Evolutionary conservation across 92 coral and sea anemone genomes (phyloP), one percentile per base, ranked within the genome.

Genomic region (Parazoanthus darwini): DNA sequence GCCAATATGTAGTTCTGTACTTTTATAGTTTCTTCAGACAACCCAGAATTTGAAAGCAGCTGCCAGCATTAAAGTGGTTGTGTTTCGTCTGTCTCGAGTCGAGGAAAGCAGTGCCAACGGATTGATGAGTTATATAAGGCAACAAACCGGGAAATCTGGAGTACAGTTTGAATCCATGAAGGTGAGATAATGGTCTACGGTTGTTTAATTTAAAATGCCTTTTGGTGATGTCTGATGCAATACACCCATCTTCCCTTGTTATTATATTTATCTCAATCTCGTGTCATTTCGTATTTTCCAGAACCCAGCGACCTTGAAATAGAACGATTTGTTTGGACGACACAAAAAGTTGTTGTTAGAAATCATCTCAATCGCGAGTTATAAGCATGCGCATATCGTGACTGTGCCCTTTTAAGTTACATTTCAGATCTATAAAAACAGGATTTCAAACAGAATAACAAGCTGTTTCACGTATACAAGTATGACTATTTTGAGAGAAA

Each of bases 21-120:
- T 15, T 74, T 14, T 74, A 4, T 6, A 74, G 78, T 74, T 74
- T 74, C 44, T 74, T 11, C 78, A 35, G 20, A 74, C 78, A 74
- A 5, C 14, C 18, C 33, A 77, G 15, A 77, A 20, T 18, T 22
- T 77, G 13, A 77, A 39, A 8, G 81, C 72, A n/a, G 85, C 85
- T 0, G 65, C 85, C n/a, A 80, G 13, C 43, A 80, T 54, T 15
- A 80, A 56, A 33, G 85, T 56, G 14, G 85, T 58, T 51, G 85
- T 35, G 39, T 13, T 80, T 80, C 85, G 85, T 26, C 33, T 56
- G n/a, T 36, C 71, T 9, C 68, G 85, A 15, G 36, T 58, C 18
- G 85, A 56, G 56, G 42, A 25, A 15, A 58, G 26, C n/a, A 58
- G 46, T 29, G 46, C 44, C 29, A 80, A 48, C 15, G 48, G 35